phyloP scores from a whole-genome alignment of 2,113 vertebrate species.

The Pelusios castaneus region DNA sequence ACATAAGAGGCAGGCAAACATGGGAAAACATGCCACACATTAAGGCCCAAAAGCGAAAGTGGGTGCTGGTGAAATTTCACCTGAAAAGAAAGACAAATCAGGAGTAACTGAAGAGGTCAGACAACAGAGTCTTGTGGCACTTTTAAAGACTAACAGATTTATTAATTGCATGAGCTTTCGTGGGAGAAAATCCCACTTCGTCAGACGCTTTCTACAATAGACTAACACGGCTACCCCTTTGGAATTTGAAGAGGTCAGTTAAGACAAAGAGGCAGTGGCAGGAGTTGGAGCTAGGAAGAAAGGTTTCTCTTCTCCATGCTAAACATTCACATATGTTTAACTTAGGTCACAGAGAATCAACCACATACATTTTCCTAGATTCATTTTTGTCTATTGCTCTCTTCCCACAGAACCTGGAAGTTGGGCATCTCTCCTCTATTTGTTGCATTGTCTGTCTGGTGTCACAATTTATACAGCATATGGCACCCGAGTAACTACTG shows the following conservation, averaged over 20 bases:
- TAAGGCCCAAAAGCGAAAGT: constrained; percentile 21
- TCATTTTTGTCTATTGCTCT: not conserved
- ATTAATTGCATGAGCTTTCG: too few species aligned
- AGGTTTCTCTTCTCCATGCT: not conserved
- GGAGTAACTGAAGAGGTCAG: constrained; percentile 39
- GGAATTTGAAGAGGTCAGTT: constrained; percentile 44
- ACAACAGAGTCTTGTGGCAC: too few species aligned
- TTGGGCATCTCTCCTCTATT: not conserved
- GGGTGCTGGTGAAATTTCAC: not conserved
- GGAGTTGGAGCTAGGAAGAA: constrained; percentile 40
- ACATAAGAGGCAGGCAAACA: constrained; percentile 6
- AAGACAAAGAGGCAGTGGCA: constrained; percentile 18
- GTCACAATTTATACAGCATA: not conserved
- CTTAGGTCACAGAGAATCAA: not conserved
- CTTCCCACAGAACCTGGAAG: not conserved
- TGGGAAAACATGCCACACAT: constrained; percentile 20
- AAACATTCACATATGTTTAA: not conserved
- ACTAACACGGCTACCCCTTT: too few species aligned
- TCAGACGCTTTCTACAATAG: too few species aligned
- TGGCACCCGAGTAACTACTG: constrained; percentile 34
- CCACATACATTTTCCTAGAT: constrained; percentile 21
- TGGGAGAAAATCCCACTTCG: too few species aligned
- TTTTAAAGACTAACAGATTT: too few species aligned
- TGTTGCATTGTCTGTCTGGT: constrained; percentile 3
- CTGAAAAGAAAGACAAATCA: constrained; percentile 1